phyloP scores from a whole-genome alignment of 2,888 invertebrate species.

The Nasonovia ribisnigri region DNA sequence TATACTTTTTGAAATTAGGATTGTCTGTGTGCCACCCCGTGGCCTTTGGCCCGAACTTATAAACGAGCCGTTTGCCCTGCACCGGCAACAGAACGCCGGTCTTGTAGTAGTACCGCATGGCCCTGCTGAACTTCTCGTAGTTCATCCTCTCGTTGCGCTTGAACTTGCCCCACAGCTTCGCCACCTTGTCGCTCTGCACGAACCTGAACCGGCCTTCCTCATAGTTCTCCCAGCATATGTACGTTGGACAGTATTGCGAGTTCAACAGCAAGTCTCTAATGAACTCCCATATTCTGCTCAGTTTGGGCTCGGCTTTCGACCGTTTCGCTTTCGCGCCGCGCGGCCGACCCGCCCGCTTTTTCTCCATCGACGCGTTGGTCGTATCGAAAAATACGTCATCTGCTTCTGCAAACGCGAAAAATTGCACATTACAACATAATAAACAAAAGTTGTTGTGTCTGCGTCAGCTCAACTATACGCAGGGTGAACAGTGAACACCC shows the following conservation, averaged over 20 bases:
- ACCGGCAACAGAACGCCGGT: conserved; percentile 82
- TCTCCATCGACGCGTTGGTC: conserved; percentile 43
- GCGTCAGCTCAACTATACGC: neutral
- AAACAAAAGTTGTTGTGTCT: neutral
- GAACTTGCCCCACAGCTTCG: conserved; percentile 87
- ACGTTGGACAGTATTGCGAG: conserved; percentile 81
- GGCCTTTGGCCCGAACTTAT: conserved; percentile 86
- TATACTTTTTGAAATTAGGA: conserved; percentile 72
- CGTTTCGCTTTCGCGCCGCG: conserved; percentile 67
- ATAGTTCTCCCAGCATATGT: conserved; percentile 91
- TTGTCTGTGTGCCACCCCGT: conserved; percentile 81
- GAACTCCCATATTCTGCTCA: conserved; percentile 82
- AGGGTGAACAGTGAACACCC: neutral
- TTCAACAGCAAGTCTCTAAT: conserved; percentile 84
- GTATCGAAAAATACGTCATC: conserved; percentile 3
- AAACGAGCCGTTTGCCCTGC: conserved; percentile 81
- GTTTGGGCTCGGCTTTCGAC: conserved; percentile 69
- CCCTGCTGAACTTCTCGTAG: conserved; percentile 91
- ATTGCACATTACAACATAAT: neutral
- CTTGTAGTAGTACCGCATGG: conserved; percentile 90
- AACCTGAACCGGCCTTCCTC: conserved; percentile 88
- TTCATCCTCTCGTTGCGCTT: conserved; percentile 92
- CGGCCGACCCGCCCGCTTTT: conserved; percentile 68
- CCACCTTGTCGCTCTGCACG: conserved; percentile 87
- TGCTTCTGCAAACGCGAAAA: conserved; percentile 1